Evolutionary conservation across 2,797 vertebrate genomes (phyloP).

Genomic region (Gymnothorax javanicus): DNA sequence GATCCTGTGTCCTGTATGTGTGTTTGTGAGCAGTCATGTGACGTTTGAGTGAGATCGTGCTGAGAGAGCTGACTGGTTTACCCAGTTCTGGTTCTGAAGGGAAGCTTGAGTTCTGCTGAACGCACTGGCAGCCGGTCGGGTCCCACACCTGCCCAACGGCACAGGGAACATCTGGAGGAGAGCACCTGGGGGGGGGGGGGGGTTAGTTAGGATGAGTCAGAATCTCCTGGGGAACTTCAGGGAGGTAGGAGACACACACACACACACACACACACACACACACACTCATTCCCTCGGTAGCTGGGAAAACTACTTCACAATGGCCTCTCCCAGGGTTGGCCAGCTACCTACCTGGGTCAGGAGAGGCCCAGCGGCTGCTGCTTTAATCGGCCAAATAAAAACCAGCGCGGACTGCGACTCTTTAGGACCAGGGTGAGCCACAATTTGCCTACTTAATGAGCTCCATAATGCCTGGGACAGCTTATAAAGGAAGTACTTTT

Average conservation of each 20-base stretch:
- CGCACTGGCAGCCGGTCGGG: slow-evolving; percentile 27
- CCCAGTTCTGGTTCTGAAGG: not conserved
- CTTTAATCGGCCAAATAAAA: no score
- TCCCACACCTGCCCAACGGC: slow-evolving; percentile 21
- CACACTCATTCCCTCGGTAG: not conserved
- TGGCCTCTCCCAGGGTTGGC: no score
- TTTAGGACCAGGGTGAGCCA: no score
- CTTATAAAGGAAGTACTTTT: no score
- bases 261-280: not conserved
- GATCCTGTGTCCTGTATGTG: no score
- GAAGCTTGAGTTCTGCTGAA: not conserved
- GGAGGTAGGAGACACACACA: not conserved
- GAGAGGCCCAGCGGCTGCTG: no score
- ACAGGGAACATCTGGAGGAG: slow-evolving; percentile 20
- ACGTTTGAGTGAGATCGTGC: not conserved
- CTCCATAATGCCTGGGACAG: no score
- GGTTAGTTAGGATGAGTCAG: not conserved
- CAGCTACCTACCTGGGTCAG: no score
- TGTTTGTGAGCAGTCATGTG: not conserved
- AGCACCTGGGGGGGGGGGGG: slow-evolving; percentile 14
- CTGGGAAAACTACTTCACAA: not conserved
- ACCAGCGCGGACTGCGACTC: no score
- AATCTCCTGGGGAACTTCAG: not conserved
- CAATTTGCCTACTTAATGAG: no score
- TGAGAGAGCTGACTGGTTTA: not conserved